These are phyloP conservation scores for Acleris sparsana DNA, from an alignment of 2,888 invertebrate genomes.

Conservation along the genomic window DNA sequence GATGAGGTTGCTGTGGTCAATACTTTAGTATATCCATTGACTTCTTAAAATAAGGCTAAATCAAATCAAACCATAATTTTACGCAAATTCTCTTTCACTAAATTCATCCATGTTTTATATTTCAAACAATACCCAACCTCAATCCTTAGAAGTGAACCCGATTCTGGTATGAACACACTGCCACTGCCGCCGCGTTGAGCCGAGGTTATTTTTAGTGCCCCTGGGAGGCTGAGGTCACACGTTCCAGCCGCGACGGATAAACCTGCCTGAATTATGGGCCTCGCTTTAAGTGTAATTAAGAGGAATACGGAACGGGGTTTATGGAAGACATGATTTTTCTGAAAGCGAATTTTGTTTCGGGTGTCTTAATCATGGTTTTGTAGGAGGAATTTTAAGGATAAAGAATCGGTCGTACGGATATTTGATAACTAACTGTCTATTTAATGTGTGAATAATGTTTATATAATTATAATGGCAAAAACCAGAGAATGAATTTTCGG, in stretches of 20 bases:
- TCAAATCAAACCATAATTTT: too few species aligned
- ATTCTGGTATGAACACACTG: slow-evolving; percentile 10
- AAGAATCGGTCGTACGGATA: neutral
- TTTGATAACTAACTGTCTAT: too few species aligned
- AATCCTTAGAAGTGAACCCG: neutral
- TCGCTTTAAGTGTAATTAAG: slow-evolving; percentile 26
- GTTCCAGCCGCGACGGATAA: slow-evolving; percentile 27
- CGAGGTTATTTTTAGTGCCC: slow-evolving; percentile 25
- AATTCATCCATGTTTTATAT: too few species aligned
- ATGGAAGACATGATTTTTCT: slow-evolving; percentile 39
- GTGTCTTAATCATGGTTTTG: neutral
- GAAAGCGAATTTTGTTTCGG: slow-evolving; percentile 3
- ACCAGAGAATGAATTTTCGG: too few species aligned
- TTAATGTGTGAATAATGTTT: too few species aligned
- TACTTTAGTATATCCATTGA: too few species aligned
- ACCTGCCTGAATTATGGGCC: slow-evolving; percentile 25
- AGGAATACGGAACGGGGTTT: slow-evolving; percentile 40
- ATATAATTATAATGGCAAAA: too few species aligned
- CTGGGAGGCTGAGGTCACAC: slow-evolving; percentile 26
- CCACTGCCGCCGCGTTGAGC: neutral
- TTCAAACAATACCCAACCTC: too few species aligned
- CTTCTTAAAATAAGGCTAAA: too few species aligned
- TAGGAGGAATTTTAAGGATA: neutral
- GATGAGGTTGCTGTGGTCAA: too few species aligned
- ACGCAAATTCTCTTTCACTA: too few species aligned